Percentiles rank a stretch among this genome's conserved stretches.
phyloP scores from a whole-genome alignment of 2,113 vertebrate genomes.

The Dendrocopos noguchii region DNA sequence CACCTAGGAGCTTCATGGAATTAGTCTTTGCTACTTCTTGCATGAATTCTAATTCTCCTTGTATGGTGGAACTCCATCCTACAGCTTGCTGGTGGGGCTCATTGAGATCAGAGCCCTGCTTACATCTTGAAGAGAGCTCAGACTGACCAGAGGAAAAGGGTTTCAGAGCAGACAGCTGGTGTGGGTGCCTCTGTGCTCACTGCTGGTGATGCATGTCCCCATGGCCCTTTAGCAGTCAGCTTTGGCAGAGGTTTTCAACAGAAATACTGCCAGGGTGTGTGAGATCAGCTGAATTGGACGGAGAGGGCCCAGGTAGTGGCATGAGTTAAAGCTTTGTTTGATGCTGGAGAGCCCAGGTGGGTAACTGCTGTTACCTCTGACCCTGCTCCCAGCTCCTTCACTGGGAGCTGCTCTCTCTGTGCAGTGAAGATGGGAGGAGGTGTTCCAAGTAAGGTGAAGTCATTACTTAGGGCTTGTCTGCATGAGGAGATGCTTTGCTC shows the following conservation, averaged over 20 bases:
- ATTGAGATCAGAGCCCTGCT: not conserved
- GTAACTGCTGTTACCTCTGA: not conserved
- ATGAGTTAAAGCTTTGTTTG: not conserved
- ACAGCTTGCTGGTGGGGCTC: not conserved
- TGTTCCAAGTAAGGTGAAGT: not conserved
- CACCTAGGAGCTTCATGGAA: not conserved
- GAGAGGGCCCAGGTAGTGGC: not conserved
- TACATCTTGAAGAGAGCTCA: not conserved
- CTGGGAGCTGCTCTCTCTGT: not conserved
- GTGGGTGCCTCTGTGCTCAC: not conserved
- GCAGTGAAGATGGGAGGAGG: not conserved
- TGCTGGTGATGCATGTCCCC: not conserved
- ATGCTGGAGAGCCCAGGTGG: rapidly evolving
- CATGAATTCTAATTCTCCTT: not conserved
- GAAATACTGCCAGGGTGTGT: not conserved
- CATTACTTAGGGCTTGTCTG: not conserved
- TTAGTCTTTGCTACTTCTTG: not conserved
- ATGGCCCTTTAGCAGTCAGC: not conserved
- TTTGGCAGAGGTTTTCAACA: not conserved
- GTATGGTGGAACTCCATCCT: not conserved
- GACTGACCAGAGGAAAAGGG: not conserved
- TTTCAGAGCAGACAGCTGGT: not conserved
- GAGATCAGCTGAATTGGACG: not conserved
- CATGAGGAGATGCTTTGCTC: not conserved
- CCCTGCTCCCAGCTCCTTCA: not conserved